These are phyloP conservation scores for Catharus ustulatus DNA, from an alignment of 2,797 vertebrate species.

Conservation along the genomic window DNA sequence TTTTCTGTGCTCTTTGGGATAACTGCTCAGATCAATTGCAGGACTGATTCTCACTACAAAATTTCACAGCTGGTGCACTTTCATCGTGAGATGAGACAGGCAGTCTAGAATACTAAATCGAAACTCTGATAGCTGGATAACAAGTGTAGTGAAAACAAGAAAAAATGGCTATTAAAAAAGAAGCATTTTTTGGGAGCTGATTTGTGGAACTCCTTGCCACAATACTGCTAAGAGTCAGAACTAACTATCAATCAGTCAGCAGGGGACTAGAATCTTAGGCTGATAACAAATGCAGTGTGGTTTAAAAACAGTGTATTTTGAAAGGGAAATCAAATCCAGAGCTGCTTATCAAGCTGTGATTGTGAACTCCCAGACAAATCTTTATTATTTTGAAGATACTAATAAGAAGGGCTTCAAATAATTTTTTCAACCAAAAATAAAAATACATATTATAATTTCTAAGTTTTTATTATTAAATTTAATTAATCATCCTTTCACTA, in stretches of 20 bases:
- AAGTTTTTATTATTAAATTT: neutral
- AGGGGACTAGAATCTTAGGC: neutral
- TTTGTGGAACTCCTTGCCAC: neutral
- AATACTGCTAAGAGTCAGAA: neutral
- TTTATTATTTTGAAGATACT: neutral
- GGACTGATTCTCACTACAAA: conserved; percentile 10
- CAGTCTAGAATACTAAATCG: neutral
- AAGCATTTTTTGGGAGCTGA: neutral
- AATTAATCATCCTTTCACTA: neutral
- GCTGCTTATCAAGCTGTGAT: neutral
- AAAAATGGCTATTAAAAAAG: neutral
- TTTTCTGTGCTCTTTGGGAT: conserved; percentile 24
- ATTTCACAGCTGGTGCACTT: conserved; percentile 10
- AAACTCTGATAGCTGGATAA: neutral
- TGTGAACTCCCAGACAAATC: neutral
- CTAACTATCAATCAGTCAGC: neutral
- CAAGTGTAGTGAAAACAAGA: neutral
- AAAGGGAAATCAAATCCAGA: neutral
- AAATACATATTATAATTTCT: neutral
- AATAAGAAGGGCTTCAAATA: neutral
- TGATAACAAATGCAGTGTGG: neutral
- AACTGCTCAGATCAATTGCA: neutral
- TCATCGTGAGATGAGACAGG: neutral
- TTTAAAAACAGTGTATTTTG: neutral
- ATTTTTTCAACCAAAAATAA: neutral